Evolutionary conservation across 2,113 vertebrate genomes (phyloP).

Genomic region (Crotalus horridus): DNA sequence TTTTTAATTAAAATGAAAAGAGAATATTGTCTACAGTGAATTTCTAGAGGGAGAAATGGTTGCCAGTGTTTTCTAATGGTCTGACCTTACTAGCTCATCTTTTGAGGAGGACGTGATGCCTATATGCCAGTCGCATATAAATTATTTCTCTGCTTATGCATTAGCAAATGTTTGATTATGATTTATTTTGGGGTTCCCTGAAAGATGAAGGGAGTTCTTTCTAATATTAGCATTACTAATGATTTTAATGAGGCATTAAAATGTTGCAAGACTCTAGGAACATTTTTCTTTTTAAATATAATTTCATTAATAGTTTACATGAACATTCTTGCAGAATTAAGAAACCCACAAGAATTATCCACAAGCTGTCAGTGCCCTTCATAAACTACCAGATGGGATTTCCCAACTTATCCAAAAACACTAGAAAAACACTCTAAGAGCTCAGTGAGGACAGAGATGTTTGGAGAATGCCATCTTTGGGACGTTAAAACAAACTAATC

Average conservation of each 20-base stretch:
- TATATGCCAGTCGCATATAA: conserved; percentile 65
- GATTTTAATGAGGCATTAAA: conserved; percentile 87
- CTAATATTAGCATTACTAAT: conserved; percentile 84
- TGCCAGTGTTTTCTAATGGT: conserved; percentile 51
- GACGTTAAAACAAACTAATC: not conserved
- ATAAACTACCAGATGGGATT: conserved; percentile 18
- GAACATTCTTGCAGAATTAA: conserved; percentile 74
- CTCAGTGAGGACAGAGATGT: not conserved
- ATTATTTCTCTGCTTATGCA: conserved; percentile 75
- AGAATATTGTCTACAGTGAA: conserved; percentile 52
- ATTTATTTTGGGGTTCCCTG: conserved; percentile 79
- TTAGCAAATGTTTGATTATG: conserved; percentile 81
- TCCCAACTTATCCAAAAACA: not conserved
- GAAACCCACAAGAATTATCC: conserved; percentile 71
- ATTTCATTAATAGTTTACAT: conserved; percentile 82
- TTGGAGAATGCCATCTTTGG: not conserved
- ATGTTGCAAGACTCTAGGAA: conserved; percentile 77
- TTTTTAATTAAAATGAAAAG: conserved; percentile 73
- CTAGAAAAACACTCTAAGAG: not conserved
- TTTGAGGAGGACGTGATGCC: conserved; percentile 54
- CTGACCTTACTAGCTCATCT: conserved; percentile 65
- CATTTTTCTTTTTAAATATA: conserved; percentile 83
- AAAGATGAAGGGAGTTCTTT: conserved; percentile 80
- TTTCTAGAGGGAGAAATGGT: conserved; percentile 57
- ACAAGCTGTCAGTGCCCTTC: conserved; percentile 64